Evolutionary conservation across 2,797 vertebrate genomes (phyloP).

Genomic region (Momotus momota): DNA sequence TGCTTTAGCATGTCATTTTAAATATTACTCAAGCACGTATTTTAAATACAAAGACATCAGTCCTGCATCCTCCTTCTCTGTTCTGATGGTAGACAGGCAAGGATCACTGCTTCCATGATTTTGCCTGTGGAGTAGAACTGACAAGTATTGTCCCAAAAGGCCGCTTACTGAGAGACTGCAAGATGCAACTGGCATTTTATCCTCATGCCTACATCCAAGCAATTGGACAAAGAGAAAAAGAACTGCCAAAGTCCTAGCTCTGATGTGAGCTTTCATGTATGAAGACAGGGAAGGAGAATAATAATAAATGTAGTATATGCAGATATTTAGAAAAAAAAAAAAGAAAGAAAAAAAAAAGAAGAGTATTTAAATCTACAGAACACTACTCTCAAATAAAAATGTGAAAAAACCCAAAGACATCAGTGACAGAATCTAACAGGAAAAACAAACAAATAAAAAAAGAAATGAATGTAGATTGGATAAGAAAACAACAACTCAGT

Average conservation of each 20-base stretch:
- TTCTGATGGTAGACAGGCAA: neutral
- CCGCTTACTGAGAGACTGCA: neutral
- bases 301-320: neutral
- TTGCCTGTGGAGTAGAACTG: neutral
- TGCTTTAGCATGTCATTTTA: constrained; percentile 4
- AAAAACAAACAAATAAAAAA: neutral
- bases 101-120: neutral
- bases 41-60: neutral
- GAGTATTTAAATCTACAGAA: neutral
- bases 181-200: neutral
- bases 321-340: neutral
- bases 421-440: neutral
- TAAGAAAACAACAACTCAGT: neutral
- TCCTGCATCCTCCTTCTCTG: neutral
- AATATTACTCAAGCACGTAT: neutral
- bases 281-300: neutral
- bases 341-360: no score
- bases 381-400: neutral
- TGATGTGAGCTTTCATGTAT: neutral
- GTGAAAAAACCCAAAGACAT: neutral
- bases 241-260: neutral
- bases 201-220: neutral
- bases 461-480: neutral
- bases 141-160: neutral
- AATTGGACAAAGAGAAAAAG: neutral